Evolutionary conservation across 1,140 invertebrate genomes (phyloP).

Genomic region (Philopotamus ludificatus): DNA sequence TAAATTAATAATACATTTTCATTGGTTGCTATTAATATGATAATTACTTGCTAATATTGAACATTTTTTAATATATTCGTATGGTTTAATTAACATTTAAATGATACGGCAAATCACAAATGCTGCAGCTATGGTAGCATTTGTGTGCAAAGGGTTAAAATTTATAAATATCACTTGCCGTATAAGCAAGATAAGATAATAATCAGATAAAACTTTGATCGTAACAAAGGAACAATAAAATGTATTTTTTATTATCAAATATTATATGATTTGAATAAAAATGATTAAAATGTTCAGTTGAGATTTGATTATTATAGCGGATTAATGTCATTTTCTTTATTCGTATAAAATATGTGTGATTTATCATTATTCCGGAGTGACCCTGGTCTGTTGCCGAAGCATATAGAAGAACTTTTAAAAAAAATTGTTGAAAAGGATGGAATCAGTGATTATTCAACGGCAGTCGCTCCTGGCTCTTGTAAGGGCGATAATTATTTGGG

Average conservation of each 20-base stretch:
- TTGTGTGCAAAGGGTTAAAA: too few relatives aligned
- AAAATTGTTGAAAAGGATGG: background rate
- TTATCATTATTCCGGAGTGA: background rate
- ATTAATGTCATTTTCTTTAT: too few relatives aligned
- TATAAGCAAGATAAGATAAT: background rate
- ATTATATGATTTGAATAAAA: too few relatives aligned
- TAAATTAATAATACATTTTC: too few relatives aligned
- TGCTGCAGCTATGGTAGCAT: too few relatives aligned
- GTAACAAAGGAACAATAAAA: background rate
- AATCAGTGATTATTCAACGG: background rate
- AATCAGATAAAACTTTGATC: background rate
- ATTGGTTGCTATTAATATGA: too few relatives aligned
- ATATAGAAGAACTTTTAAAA: background rate
- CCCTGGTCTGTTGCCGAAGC: background rate
- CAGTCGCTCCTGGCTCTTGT: background rate
- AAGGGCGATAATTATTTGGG: background rate
- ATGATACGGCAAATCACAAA: background rate
- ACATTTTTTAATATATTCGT: too few relatives aligned
- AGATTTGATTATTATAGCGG: background rate
- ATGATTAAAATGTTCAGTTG: too few relatives aligned
- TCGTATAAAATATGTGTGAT: background rate
- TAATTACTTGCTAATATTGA: too few relatives aligned
- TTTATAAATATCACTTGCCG: too few relatives aligned
- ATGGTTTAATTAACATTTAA: too few relatives aligned
- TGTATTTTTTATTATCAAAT: background rate